These are phyloP conservation scores for Acrobasis repandana DNA, from an alignment of 2,888 invertebrate genomes.

Conservation along the genomic window DNA sequence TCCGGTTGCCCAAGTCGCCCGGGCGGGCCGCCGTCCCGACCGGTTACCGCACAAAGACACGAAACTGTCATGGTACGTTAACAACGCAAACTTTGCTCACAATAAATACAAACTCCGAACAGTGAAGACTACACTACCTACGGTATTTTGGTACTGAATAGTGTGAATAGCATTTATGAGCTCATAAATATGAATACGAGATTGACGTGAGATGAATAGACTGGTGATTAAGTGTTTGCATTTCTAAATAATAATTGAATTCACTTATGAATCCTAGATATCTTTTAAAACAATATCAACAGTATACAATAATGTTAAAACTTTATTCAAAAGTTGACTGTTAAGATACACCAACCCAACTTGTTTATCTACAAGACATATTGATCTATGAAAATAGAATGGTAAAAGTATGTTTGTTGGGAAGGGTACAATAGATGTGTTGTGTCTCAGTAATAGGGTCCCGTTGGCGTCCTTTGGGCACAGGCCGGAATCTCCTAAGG, in stretches of 20 bases:
- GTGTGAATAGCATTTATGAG: background rate
- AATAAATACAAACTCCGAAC: conserved; percentile 28
- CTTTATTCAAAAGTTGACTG: too few relatives aligned
- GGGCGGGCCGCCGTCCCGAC: conserved; percentile 36
- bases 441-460: too few relatives aligned
- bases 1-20: conserved; percentile 41
- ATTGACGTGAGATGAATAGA: background rate
- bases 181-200: background rate
- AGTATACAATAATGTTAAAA: too few relatives aligned
- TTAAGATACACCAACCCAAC: too few relatives aligned
- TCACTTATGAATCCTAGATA: background rate
- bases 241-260: too few relatives aligned
- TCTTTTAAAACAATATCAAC: background rate
- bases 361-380: too few relatives aligned
- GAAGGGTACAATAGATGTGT: too few relatives aligned
- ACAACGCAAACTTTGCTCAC: conserved; percentile 27
- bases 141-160: background rate
- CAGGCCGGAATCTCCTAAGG: too few relatives aligned
- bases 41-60: conserved; percentile 36
- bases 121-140: conserved; percentile 14
- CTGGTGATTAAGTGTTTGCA: background rate
- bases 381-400: too few relatives aligned
- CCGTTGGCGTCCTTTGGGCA: too few relatives aligned
- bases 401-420: too few relatives aligned
- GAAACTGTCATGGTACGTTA: conserved; percentile 36